These are phyloP conservation scores for Callyntrura sp. DNA, from an alignment of 2,888 invertebrate genomes.

Conservation along the genomic window DNA sequence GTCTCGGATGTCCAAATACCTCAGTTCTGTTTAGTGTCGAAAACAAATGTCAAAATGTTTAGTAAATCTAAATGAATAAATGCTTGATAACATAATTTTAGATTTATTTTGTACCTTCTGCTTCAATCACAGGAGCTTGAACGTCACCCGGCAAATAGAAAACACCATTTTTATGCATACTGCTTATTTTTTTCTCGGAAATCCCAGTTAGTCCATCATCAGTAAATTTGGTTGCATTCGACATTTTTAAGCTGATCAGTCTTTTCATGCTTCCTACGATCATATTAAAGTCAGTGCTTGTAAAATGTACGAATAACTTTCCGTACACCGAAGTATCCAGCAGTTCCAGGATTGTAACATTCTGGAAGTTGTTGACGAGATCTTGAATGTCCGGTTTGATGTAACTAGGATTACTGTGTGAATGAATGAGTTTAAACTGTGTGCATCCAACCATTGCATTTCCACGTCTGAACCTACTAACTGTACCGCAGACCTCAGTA, in stretches of 20 bases:
- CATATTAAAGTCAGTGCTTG: constrained; percentile 55
- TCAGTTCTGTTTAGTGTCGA: constrained; percentile 26
- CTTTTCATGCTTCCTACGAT: constrained; percentile 28
- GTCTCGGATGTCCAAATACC: constrained; percentile 58
- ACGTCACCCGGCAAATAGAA: neutral
- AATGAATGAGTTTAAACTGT: constrained; percentile 42
- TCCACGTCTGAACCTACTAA: neutral
- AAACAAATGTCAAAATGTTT: neutral
- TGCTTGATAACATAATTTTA: neutral
- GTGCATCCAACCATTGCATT: neutral
- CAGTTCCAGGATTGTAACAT: constrained; percentile 50
- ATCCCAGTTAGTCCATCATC: constrained; percentile 57
- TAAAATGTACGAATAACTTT: constrained; percentile 55
- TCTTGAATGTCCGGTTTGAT: constrained; percentile 49
- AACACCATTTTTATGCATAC: constrained; percentile 45
- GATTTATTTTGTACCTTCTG: constrained; percentile 1
- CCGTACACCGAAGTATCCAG: constrained; percentile 46
- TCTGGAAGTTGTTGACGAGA: constrained; percentile 22
- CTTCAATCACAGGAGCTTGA: constrained; percentile 5
- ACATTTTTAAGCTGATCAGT: constrained; percentile 65
- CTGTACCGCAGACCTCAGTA: no score
- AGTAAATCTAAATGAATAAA: neutral
- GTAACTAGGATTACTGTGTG: constrained; percentile 43
- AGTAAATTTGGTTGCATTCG: constrained; percentile 41
- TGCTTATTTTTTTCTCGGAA: neutral